Conservation (phyloP, 2,113 vertebrate genomes). For the Dunckerocampus dactyliophorus region DNA sequence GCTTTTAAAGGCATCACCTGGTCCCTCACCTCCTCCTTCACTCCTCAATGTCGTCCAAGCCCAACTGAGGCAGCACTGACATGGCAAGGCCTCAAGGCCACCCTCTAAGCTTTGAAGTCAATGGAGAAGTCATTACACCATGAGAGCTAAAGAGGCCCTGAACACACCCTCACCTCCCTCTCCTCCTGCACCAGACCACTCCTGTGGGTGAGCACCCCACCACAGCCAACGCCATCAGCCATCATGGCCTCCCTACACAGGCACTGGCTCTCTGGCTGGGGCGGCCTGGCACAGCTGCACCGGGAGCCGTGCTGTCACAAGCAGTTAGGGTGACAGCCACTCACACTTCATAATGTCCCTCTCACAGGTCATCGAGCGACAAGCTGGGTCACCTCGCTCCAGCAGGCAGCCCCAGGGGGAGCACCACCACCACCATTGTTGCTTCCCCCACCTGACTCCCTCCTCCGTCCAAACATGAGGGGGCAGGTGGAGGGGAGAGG, state of each 20-base stretch:
- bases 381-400: constrained; percentile 92
- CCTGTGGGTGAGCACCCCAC: constrained; percentile 25
- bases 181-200: constrained; percentile 13
- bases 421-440: constrained; percentile 37
- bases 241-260: constrained; percentile 29
- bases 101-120: constrained; percentile 24
- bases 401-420: constrained; percentile 75
- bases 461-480: constrained; percentile 18
- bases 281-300: constrained; percentile 93
- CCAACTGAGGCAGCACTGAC: constrained; percentile 18
- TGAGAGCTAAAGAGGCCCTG: constrained; percentile 19
- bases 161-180: constrained; percentile 22
- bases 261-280: constrained; percentile 69
- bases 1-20: constrained; percentile 31
- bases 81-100: neutral
- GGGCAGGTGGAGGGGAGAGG: constrained; percentile 56
- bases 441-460: constrained; percentile 20
- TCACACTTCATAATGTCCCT: constrained; percentile 99
- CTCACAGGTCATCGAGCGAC: constrained; percentile 98
- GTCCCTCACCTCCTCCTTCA: constrained; percentile 13
- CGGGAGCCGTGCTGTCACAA: constrained; percentile 93
- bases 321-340: constrained; percentile 92
- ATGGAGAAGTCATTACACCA: constrained; percentile 26
- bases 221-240: constrained; percentile 23
- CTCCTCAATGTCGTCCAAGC: constrained; percentile 8